phyloP scores from a whole-genome alignment of 2,113 vertebrate genomes.

The Psilopogon haemacephalus region DNA sequence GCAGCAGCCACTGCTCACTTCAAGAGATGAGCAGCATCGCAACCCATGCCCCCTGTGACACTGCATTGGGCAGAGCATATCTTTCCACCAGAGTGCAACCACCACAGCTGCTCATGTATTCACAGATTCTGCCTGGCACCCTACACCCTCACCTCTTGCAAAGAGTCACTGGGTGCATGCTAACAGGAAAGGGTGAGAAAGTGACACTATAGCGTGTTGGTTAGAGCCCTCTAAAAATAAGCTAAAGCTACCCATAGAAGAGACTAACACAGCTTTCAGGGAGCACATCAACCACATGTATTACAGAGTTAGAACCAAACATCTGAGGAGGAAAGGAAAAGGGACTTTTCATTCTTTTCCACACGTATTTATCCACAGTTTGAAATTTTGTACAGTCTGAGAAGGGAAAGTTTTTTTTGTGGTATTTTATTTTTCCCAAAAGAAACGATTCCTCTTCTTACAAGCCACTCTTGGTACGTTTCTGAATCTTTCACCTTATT shows the following conservation, averaged over 20 bases:
- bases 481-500: not conserved
- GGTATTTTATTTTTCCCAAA: not conserved
- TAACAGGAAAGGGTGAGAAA: not conserved
- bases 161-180: not conserved
- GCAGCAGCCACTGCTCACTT: not conserved
- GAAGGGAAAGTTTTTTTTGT: not conserved
- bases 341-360: not conserved
- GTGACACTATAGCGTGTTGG: not conserved
- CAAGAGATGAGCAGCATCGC: rapidly evolving
- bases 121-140: not conserved
- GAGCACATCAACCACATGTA: not conserved
- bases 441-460: not conserved
- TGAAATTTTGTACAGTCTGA: not conserved
- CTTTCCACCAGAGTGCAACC: not conserved
- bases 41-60: not conserved
- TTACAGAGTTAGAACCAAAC: not conserved
- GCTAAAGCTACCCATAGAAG: no score
- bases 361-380: not conserved
- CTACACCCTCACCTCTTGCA: not conserved
- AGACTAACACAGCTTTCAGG: not conserved
- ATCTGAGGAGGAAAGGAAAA: not conserved
- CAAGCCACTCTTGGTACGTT: not conserved
- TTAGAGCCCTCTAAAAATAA: not conserved
- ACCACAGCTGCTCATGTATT: not conserved
- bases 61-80: not conserved